Percentiles rank a stretch among this genome's conserved stretches.
Conservation (phyloP, 1,140 invertebrate genomes). For the Samia ricini region DNA sequence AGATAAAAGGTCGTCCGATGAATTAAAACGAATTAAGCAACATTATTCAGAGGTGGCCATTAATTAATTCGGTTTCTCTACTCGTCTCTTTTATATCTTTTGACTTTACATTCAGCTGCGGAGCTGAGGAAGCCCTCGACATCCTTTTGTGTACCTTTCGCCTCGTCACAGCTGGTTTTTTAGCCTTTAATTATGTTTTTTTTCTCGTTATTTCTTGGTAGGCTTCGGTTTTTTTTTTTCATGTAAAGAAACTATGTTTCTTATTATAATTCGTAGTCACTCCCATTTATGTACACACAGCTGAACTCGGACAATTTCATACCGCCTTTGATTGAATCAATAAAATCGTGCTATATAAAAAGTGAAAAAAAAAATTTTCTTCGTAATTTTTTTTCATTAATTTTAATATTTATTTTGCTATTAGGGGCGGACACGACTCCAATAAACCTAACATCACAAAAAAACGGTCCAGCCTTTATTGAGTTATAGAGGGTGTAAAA, state of each 20-base stretch:
- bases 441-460: too few relatives aligned
- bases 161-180: slow-evolving; percentile 5
- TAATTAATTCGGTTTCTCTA: slow-evolving; percentile 21
- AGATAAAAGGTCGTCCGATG: slow-evolving; percentile 10
- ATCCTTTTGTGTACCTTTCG: slow-evolving; percentile 2
- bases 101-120: slow-evolving; percentile 14
- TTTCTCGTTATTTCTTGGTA: neutral
- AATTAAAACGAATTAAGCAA: slow-evolving; percentile 23
- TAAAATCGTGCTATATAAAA: too few relatives aligned
- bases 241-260: neutral
- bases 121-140: slow-evolving; percentile 2
- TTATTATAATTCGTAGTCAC: neutral
- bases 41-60: slow-evolving; percentile 22
- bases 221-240: neutral
- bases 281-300: too few relatives aligned
- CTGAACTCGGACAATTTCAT: too few relatives aligned
- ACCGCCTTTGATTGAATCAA: too few relatives aligned
- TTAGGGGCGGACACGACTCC: too few relatives aligned
- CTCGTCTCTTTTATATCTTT: slow-evolving; percentile 8
- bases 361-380: too few relatives aligned
- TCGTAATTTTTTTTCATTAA: too few relatives aligned
- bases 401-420: too few relatives aligned
- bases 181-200: neutral
- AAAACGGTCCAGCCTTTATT: too few relatives aligned
- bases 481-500: too few relatives aligned